phyloP scores from a whole-genome alignment of 2,797 vertebrate genomes.

The Fistularia commersonii region DNA sequence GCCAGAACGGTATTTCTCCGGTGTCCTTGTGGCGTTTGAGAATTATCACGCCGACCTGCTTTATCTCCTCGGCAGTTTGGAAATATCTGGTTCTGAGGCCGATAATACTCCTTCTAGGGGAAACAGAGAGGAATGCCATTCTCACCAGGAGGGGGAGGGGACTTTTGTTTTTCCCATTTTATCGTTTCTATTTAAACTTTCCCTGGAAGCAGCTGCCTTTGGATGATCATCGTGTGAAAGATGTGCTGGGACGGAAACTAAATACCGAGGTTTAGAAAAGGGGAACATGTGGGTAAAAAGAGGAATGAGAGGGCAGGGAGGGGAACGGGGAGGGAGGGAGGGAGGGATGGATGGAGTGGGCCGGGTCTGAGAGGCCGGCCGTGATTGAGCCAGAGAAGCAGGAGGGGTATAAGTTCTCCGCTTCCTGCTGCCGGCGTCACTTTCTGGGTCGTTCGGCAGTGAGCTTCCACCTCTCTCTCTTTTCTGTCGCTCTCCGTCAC shows the following conservation, averaged over 20 bases:
- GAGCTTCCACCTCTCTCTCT: conserved; percentile 40
- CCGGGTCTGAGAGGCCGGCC: conserved; percentile 61
- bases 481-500: conserved; percentile 3
- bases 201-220: no score
- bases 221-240: no score
- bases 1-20: no score
- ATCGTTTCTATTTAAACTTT: no score
- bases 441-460: conserved; percentile 46
- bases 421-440: conserved; percentile 50
- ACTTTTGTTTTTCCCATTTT: no score
- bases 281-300: conserved; percentile 36
- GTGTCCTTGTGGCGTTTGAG: no score
- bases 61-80: conserved; percentile 21
- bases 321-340: conserved; percentile 27
- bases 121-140: no score
- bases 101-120: no score
- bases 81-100: not conserved
- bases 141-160: no score
- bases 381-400: conserved; percentile 57
- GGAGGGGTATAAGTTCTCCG: conserved; percentile 71
- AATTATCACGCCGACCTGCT: not conserved
- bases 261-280: not conserved
- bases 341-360: conserved; percentile 60
- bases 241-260: no score
- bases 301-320: conserved; percentile 29